Evolutionary conservation across 2,888 invertebrate species (phyloP), one percentile per base, ranked within the genome.

Genomic region (Lypha dubia): DNA sequence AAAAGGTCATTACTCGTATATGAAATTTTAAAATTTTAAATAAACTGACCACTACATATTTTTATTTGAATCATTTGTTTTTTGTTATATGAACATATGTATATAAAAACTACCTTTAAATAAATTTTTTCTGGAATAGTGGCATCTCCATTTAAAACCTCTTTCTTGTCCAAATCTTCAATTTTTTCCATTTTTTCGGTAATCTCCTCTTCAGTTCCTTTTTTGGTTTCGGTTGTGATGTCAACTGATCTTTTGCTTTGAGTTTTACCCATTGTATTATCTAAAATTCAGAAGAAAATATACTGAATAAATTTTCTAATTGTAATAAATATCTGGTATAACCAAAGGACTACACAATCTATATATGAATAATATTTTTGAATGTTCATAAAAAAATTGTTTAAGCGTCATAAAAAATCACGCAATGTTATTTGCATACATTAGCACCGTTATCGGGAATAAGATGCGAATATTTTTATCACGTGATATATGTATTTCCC

Each of bases 181-280:
- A 96, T 95, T 92, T 95, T 95, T 91, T 96, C 96, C 86, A 96
- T 93, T 91, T 96, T 95, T 85, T 95, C 96, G 79, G 94, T 94
- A 85, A 93, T 93, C 80, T 94, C 94, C 88, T 94, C 94, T 65
- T 90, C 89, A 65, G 87, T 92, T 93, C 94, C 91, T 92, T 94
- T 94, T 92, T 94, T 94, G 79, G 90, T 88, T 89, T 94, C 94
- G 92, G 96, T 96, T 89, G 95, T 95, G 93, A 96, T 96, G 92
- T 96, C 96, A 92, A 96, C 96, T 90, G 96, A 97, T 93, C 96
- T 95, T 93, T 96, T 96, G 93, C 96, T 96, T 94, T 96, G 96
- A 94, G 95, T 95, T 93, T 95, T 96, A 93, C 96, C 96, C 96
- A 97, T 97, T 92, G 93, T 94, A 71, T 86, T 77, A 86, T 56